Evolutionary conservation across 2,888 invertebrate genomes (phyloP), one percentile per base, ranked within the genome.

Genomic region (Eilema sororculum): DNA sequence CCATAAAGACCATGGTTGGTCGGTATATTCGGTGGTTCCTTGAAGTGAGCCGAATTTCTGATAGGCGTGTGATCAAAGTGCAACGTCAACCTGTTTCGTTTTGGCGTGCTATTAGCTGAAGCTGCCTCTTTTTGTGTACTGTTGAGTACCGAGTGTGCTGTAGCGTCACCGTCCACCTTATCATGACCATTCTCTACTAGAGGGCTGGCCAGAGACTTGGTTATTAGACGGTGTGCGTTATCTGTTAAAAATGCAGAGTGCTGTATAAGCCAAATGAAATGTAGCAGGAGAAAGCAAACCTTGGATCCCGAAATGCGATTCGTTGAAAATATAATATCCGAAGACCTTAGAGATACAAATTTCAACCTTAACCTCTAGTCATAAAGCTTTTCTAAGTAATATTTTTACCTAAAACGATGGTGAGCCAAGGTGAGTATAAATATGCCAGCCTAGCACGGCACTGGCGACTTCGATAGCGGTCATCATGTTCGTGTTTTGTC

Each of bases 401-500:
- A 0, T 72, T 79, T 81, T 80, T 74, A 94, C 95, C 95, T 2
- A 92, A 84, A 0, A 98, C 97, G 68, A 99, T 97, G 6, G 97
- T 97, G 76, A 99, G 95, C 97, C 99, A 98, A 0, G 99, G 99
- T 68, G 98, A 97, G 90, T 99, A 99, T 37, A 99, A 96, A 59
- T 98, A 96, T 0, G 98, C 98, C 67, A 99, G 98, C 65, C 99
- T 96, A 9, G 97, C 97, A 86, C 98, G 98, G 8, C 97, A 97
- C 96, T 97, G 97, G 88, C 97, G 97, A 81, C 97, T 96, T 81
- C 97, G 96, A 89, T 98, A 99, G 72, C 99, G 96, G 89, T 98
- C 98, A 90, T 99, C 99, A 86, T 98, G 96, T 86, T 99, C 98
- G 90, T 99, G 99, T 89, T 99, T 99, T 12, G 98, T 98, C 80